Conservation (phyloP, 2,113 vertebrate species). For the Amazona guildingii region DNA sequence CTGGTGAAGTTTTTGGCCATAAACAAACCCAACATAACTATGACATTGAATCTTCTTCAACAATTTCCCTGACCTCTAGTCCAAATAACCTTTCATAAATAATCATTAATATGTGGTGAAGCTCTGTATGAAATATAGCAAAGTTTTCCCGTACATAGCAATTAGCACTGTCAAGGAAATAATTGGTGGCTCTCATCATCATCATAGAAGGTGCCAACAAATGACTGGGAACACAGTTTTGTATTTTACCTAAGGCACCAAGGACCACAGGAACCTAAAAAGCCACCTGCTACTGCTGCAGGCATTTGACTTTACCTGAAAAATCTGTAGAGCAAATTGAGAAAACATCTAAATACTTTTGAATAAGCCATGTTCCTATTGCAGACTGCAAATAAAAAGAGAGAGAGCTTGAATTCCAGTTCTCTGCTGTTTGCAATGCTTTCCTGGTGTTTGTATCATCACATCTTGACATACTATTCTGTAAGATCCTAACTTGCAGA, state of each 20-base stretch:
- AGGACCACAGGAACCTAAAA: not conserved
- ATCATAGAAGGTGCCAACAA: not conserved
- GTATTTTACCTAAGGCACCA: not conserved
- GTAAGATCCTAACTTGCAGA: not conserved
- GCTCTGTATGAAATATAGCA: not conserved
- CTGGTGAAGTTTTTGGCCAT: not conserved
- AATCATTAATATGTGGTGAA: not conserved
- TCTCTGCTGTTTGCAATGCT: not conserved
- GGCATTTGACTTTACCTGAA: not conserved
- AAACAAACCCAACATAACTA: not conserved
- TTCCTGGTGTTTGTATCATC: not conserved
- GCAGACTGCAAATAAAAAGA: not conserved
- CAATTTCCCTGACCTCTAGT: not conserved
- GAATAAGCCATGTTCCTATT: not conserved
- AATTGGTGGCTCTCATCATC: not conserved
- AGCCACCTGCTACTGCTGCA: not conserved
- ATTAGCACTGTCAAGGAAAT: not conserved
- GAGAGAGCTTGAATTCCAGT: not conserved
- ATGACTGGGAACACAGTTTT: not conserved
- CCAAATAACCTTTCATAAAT: not conserved
- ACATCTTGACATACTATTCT: not conserved
- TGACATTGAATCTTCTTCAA: not conserved
- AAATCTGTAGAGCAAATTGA: not conserved
- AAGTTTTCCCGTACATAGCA: not conserved
- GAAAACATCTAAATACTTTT: not conserved